Evolutionary conservation across 2,888 invertebrate genomes (phyloP), one percentile per base, ranked within the genome.

Genomic region (Dysmachus trigonus): DNA sequence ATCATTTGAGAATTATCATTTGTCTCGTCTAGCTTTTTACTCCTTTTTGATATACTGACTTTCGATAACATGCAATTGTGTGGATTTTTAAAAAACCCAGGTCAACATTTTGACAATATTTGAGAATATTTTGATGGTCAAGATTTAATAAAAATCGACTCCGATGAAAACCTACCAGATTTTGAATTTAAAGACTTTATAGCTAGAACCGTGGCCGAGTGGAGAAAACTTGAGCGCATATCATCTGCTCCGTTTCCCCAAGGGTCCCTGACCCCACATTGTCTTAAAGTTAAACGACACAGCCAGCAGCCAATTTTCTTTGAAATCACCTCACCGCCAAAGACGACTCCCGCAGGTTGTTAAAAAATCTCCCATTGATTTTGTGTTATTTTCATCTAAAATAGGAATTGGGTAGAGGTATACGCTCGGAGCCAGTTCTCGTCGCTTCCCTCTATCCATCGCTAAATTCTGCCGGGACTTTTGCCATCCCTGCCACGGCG

Each of bases 331-430:
- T 76, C 76, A 76, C 35, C 38, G 13, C 38, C 38, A 76, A 62
- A 27, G 18, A 62, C 62, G 62, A 62, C 38, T 76, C 76, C 76
- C 76, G 35, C 18, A 76, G 35, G 76, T 62, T 62, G 35, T 76
- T 76, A 76, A 76, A 76, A 76, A 76, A 76, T 18, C 18, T 35
- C 38, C 18, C 76, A 76, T 76, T 38, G 76, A 76, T 38, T 38
- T 76, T 76, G 27, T 38, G 33, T 76, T 35, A 76, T 76, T 76
- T 76, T 76, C 38, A 76, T 76, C 35, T 76, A 38, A 35, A 38
- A 76, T 22, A 33, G 76, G 76, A 76, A 76, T 76, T 76, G 38
- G 33, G 38, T 35, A 47, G n/a, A n/a, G 47, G 47, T 18, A 47
- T 47, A 18, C 62, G 10, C 62, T 27, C 18, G 1, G 10, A 22